Percentiles rank a stretch among this genome's conserved stretches.
Evolutionary conservation across 2,113 vertebrate species (phyloP).

Genomic region (Anoplopoma fimbria): DNA sequence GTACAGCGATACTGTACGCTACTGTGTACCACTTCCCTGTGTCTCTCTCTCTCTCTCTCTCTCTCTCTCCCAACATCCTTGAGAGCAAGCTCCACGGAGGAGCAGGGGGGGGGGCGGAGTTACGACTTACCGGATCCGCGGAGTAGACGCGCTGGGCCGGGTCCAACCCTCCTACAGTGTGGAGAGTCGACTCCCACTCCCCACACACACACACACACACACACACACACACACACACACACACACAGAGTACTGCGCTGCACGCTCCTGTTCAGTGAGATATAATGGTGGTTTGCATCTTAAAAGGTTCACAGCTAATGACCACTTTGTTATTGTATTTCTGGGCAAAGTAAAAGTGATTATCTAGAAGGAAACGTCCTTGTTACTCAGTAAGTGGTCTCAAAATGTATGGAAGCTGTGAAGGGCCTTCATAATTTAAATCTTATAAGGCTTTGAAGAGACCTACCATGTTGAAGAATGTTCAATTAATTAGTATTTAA

Average conservation of each 20-base stretch:
- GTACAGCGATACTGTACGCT: not conserved
- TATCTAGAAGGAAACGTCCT: not conserved
- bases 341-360: not conserved
- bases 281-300: not conserved
- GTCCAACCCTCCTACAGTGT: too few species aligned
- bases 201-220: too few species aligned
- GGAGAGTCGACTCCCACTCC: too few species aligned
- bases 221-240: too few species aligned
- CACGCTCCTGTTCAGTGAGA: not conserved
- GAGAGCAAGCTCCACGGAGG: constrained; percentile 32
- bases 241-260: not conserved
- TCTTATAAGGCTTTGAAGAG: not conserved
- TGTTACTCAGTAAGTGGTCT: not conserved
- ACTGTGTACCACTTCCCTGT: constrained; percentile 69
- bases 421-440: not conserved
- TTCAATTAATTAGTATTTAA: too few species aligned
- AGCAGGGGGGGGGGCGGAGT: constrained; percentile 69
- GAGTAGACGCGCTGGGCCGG: not conserved
- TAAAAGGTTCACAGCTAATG: not conserved
- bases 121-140: not conserved
- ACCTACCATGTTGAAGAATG: too few species aligned
- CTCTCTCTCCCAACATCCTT: constrained; percentile 61
- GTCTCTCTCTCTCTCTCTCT: constrained; percentile 65
- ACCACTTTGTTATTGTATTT: not conserved
- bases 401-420: not conserved